Evolutionary conservation across 2,113 vertebrate genomes (phyloP), one percentile per base, ranked within the genome.

Genomic region (Pelodiscus sinensis): DNA sequence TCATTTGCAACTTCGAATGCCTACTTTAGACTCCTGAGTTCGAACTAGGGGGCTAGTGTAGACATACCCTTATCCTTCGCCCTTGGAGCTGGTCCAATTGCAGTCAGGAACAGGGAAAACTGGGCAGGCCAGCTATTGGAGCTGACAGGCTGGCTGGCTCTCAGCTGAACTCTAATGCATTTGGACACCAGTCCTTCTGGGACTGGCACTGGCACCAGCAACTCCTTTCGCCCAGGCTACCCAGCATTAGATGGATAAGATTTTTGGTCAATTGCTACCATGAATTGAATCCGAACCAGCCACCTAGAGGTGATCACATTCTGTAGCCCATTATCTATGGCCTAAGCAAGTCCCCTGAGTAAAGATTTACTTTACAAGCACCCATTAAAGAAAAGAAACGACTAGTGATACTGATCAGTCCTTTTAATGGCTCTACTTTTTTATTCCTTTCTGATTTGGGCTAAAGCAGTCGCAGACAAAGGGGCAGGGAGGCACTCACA

Each of bases 401-500:
- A 21, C 6, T 2, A 24, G 2, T 1, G 15, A 5, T 14, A 2
- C 21, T 2, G 5, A 2, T 38, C 1, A 3, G 9, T n/a, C 65
- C 56, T 75, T 18, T 80, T 82, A 62, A 65, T 57, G 13, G 22
- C 16, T 51, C 15, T 27, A 82, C 80, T 44, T 75, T 15, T n/a
- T 68, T 56, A 27, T 10, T 56, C 25, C 35, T 6, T 65, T 81
- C 55, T 87, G 51, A 62, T 75, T 84, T 44, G 44, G 44, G 44
- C 44, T 44, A 6, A 44, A 6, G 44, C 44, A 44, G 44, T 44
- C 44, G 5, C 44, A 44, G 44, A 44, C 44, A 6, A 44, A 44
- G 44, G 44, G 5, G 5, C 5, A 6, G 44, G 44, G 44, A 44
- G 44, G 44, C 44, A 44, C 44, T 6, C 44, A 44, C 44, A 44